A percentile compares a stretch with the other conserved stretches of the same genome.
Conservation (phyloP, 2,888 invertebrate genomes). For the Buathra laborator region DNA sequence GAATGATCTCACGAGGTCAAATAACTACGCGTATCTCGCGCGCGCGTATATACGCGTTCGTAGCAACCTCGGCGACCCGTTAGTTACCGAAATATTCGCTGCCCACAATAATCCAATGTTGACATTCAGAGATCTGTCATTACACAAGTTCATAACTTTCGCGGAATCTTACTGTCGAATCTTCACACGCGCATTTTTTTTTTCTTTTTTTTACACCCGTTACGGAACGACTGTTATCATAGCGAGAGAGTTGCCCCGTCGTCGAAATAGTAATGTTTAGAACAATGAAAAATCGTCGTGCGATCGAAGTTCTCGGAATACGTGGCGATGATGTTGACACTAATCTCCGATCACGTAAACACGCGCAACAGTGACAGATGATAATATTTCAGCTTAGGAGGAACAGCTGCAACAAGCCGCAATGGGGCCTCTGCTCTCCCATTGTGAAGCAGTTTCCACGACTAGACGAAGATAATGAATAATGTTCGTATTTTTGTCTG, state of each 20-base stretch:
- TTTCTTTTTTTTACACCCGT: neutral
- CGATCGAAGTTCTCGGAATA: neutral
- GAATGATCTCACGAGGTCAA: conserved; percentile 20
- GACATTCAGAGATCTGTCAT: conserved; percentile 59
- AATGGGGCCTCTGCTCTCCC: neutral
- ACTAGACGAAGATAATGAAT: neutral
- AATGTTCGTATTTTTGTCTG: neutral
- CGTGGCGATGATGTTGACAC: conserved; percentile 4
- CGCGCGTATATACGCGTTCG: neutral
- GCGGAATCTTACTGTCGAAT: neutral
- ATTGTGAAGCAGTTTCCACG: neutral
- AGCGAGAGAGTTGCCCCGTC: neutral
- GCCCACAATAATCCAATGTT: conserved; percentile 64
- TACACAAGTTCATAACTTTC: conserved; percentile 63
- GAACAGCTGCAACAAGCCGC: neutral
- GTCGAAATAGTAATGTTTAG: neutral
- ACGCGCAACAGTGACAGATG: conserved; percentile 5
- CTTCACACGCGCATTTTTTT: neutral
- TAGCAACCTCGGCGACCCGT: neutral
- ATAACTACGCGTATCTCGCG: conserved; percentile 1
- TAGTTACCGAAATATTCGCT: conserved; percentile 55
- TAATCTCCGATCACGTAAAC: neutral
- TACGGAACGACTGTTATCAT: neutral
- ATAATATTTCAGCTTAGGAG: conserved; percentile 3
- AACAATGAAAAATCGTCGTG: neutral